phyloP scores from a whole-genome alignment of 1,140 invertebrate species.

The Aphelenchoides avenae region DNA sequence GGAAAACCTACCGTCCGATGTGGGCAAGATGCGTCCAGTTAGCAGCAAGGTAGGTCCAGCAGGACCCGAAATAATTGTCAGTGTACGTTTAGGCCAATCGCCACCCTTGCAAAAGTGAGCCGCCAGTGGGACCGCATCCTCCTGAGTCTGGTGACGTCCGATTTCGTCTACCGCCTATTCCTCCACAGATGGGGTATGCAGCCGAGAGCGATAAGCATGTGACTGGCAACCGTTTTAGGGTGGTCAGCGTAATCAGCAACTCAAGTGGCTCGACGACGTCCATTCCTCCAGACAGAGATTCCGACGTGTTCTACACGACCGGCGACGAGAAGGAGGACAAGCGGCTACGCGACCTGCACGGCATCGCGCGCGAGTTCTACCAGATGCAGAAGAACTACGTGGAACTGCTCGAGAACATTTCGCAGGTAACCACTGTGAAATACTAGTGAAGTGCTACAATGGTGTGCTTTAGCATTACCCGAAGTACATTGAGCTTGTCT shows the following conservation, averaged over 20 bases:
- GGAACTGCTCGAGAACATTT: conserved; percentile 24
- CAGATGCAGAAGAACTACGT: conserved; percentile 22
- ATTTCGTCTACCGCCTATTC: too few relatives aligned
- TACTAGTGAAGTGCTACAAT: conserved; percentile 4
- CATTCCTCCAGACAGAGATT: background rate
- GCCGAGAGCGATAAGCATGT: too few relatives aligned
- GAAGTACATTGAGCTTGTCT: conserved; percentile 16
- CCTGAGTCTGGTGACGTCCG: too few relatives aligned
- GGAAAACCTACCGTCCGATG: conserved; percentile 1
- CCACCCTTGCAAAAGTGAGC: too few relatives aligned
- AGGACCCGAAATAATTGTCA: too few relatives aligned
- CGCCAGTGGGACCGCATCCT: too few relatives aligned
- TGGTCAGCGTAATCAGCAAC: too few relatives aligned
- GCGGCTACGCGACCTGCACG: conserved; percentile 22
- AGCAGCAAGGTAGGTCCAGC: background rate
- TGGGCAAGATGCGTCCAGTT: conserved; percentile 1
- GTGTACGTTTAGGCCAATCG: too few relatives aligned
- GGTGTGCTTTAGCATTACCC: conserved; percentile 13
- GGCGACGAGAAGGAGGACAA: conserved; percentile 23
- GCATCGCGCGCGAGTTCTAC: conserved; percentile 26
- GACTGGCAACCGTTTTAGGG: too few relatives aligned
- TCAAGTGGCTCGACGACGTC: conserved; percentile 15
- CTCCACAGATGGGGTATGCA: too few relatives aligned
- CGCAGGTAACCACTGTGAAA: conserved; percentile 2
- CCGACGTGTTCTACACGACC: conserved; percentile 8